A percentile compares a stretch with the other conserved stretches of the same genome.
These are phyloP conservation scores for Rynchops niger DNA, from an alignment of 2,113 vertebrate genomes.

Conservation along the genomic window DNA sequence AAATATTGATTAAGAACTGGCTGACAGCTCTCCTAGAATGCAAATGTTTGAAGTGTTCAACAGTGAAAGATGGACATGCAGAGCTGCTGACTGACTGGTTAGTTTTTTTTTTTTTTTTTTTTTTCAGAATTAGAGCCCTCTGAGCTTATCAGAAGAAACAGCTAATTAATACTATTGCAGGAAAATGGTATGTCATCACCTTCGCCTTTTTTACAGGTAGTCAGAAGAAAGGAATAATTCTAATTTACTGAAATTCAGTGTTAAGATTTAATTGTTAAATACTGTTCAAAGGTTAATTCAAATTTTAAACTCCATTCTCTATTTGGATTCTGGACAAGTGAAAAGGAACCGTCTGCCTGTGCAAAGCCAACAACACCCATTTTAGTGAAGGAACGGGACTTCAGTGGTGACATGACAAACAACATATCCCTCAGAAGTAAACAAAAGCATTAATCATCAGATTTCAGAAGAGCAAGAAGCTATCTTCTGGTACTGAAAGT, in stretches of 20 bases:
- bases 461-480: slow-evolving; percentile 22
- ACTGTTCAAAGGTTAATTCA: not conserved
- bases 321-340: not conserved
- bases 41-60: not conserved
- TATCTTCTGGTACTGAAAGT: not conserved
- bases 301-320: not conserved
- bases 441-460: slow-evolving; percentile 38
- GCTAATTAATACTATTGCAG: not conserved
- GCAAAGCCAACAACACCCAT: not conserved
- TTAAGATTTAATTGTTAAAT: not conserved
- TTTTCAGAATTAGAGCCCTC: not conserved
- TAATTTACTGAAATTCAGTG: not conserved
- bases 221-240: not conserved
- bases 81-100: not conserved
- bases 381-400: not conserved
- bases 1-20: not conserved
- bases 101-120: not conserved
- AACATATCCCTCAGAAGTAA: slow-evolving; percentile 1
- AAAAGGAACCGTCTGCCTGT: not conserved
- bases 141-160: not conserved
- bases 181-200: not conserved
- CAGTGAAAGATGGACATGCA: not conserved
- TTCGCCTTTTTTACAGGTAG: not conserved
- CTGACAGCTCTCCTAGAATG: not conserved
- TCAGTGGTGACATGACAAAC: not conserved